These are phyloP conservation scores for Chionis minor DNA, from an alignment of 2,113 vertebrate genomes.

Conservation along the genomic window DNA sequence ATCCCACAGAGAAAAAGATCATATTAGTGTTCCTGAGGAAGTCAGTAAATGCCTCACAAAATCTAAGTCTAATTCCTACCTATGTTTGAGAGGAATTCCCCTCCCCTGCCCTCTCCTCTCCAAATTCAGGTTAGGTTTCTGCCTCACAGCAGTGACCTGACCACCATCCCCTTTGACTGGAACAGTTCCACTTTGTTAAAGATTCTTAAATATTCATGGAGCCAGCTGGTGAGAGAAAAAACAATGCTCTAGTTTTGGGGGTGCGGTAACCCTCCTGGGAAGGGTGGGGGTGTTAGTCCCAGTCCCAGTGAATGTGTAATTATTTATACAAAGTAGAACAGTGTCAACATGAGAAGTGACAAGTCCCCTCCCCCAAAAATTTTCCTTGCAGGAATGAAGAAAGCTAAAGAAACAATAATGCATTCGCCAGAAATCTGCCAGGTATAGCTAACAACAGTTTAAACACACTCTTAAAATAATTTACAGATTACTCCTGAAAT, in stretches of 20 bases:
- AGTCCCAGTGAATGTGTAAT: slow-evolving; percentile 31
- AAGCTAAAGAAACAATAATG: slow-evolving; percentile 37
- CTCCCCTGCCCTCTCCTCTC: neutral
- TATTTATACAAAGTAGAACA: slow-evolving; percentile 38
- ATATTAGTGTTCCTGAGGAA: neutral
- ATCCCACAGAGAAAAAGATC: neutral
- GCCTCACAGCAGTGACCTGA: neutral
- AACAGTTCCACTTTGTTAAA: slow-evolving; percentile 52
- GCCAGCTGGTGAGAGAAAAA: slow-evolving; percentile 40
- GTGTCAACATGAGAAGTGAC: slow-evolving; percentile 18
- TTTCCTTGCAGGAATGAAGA: slow-evolving; percentile 1
- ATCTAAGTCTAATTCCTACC: neutral
- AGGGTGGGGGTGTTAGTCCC: slow-evolving; percentile 32
- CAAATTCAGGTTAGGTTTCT: neutral
- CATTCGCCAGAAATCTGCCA: slow-evolving; percentile 32
- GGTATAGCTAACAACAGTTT: slow-evolving; percentile 40
- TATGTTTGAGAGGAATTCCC: neutral
- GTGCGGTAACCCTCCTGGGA: slow-evolving; percentile 17
- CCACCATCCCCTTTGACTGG: neutral
- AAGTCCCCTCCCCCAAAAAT: neutral
- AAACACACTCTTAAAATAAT: slow-evolving; percentile 53
- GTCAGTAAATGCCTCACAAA: neutral
- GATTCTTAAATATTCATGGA: slow-evolving; percentile 40
- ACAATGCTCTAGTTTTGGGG: slow-evolving; percentile 46
- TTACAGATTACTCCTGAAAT: slow-evolving; percentile 62